Evolutionary conservation across 2,888 invertebrate genomes (phyloP), one percentile per base, ranked within the genome.

Genomic region (Brachynemurus nebulosus): DNA sequence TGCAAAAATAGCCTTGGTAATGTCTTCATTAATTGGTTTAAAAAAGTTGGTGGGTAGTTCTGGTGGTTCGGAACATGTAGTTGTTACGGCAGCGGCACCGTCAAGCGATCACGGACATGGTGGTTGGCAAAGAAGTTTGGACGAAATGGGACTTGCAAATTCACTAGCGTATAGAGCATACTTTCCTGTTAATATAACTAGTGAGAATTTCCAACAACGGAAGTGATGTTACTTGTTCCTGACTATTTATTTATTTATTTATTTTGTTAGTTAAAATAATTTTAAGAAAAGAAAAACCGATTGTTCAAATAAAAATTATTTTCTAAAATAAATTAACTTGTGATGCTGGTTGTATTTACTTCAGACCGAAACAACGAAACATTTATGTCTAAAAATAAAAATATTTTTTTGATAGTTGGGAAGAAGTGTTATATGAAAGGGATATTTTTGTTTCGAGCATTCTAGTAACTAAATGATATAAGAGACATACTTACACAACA

Each of bases 1-100:
- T 47, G 75, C 79, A 6, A 80, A 80, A 59, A 69, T 79, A 40
- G 77, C 78, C 1, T 58, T 80, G 17, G 60, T 77, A 41, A 56
- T 79, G 21, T 74, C 78, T 4, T 63, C 74, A 33, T 65, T 79
- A 52, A 71, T 76, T 53, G 74, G 77, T 45, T 59, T 80, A 55
- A 80, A 80, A 64, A 78, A 77, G 51, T 61, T 74, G 48, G 67
- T 70, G 33, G 67, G 68, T 8, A 60, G 64, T 54, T 60, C 62
- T 9, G 68, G 71, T 25, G 63, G 63, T 2, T 62, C 64, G 16
- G 67, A 69, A 11, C 74, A 72, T 47, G 73, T 67, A 49, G 67
- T 77, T 1, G 72, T 78, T 33, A 72, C 72, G 52, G 66, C 69
- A 2, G 61, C 63, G 16, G 59, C 66, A 25, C 57, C 60, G 48